phyloP scores from a whole-genome alignment of 2,888 invertebrate genomes.

The Agriopis leucophaearia region DNA sequence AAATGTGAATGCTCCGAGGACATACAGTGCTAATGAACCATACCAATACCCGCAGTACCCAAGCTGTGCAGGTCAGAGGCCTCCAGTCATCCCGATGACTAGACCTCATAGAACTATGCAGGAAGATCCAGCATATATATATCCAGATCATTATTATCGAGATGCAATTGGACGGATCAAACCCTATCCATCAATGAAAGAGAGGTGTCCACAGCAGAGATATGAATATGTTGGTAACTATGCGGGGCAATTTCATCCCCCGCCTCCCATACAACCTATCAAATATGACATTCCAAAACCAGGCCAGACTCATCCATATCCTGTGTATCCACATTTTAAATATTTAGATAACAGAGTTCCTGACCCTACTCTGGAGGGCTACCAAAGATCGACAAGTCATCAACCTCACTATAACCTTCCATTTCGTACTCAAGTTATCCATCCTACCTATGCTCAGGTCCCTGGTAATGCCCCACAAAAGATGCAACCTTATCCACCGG shows the following conservation, averaged over 20 bases:
- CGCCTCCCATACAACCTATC: conserved; percentile 65
- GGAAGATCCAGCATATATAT: conserved; percentile 70
- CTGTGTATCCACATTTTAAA: conserved; percentile 72
- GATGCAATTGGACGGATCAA: conserved; percentile 75
- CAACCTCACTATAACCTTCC: conserved; percentile 66
- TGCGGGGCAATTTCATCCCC: conserved; percentile 72
- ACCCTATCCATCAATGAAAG: conserved; percentile 77
- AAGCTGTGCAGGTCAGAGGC: conserved; percentile 70
- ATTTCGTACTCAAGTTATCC: conserved; percentile 72
- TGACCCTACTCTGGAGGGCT: conserved; percentile 71
- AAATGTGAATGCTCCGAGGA: conserved; percentile 64
- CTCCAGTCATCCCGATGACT: conserved; percentile 56
- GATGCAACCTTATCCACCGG: conserved; percentile 67
- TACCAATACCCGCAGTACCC: conserved; percentile 76
- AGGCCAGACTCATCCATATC: conserved; percentile 67
- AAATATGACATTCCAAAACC: conserved; percentile 77
- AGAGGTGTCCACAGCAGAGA: conserved; percentile 75
- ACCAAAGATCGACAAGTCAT: conserved; percentile 68
- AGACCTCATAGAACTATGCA: conserved; percentile 66
- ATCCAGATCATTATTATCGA: conserved; percentile 72
- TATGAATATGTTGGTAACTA: conserved; percentile 81
- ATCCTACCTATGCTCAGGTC: conserved; percentile 69
- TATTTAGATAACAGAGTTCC: conserved; percentile 73
- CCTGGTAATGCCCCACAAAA: conserved; percentile 69
- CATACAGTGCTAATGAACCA: conserved; percentile 71